Base-by-base conservation (phyloP, 2,113 vertebrate genomes). In the Dipodomys ordii region DNA sequence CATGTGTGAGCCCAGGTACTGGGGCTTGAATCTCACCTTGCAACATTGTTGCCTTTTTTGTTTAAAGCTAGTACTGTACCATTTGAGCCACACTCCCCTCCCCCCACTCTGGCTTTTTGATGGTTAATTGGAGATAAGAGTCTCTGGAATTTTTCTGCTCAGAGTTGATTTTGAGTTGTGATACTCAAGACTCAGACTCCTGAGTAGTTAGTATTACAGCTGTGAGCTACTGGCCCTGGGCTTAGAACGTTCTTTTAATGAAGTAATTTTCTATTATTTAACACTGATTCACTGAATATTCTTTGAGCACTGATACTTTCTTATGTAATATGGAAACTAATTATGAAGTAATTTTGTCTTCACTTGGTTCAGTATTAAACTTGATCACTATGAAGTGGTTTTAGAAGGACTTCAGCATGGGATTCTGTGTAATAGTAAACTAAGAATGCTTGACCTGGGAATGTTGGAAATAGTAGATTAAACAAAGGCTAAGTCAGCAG, bases 221-320 rank as follows among this genome's bases (percentile, higher is more conserved):
- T 57, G 53, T 57, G 53, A 57, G 15, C 15, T 13, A 18, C 53
- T 57, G 53, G 53, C 53, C 16, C 16, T 57, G 12, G 15, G 53
- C 53, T 57, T 57, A 57, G 53, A 57, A 57, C 0, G 3, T 57
- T 90, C 1, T 85, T 92, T 60, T 71, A 27, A 23, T 87, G 15
- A 83, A 67, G 86, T 85, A 92, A 74, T 57, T 68, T 73, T 68
- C 13, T 87, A 32, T 87, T 39, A 87, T 82, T 46, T 28, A 81
- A 13, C 27, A 72, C 19, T 81, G 20, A 53, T 84, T 87, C 20
- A 77, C 5, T 80, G 76, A 2, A 20, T 76, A 49, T 88, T 78
- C 87, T 30, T 30, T 90, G 79, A 86, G 7, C 53, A 44, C 28
- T 28, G 90, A 81, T 12, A 0, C 7, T 80, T 84, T 82, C 25